These are phyloP conservation scores for Neodiprion pinetum DNA, from an alignment of 1,140 invertebrate genomes.

Conservation along the genomic window DNA sequence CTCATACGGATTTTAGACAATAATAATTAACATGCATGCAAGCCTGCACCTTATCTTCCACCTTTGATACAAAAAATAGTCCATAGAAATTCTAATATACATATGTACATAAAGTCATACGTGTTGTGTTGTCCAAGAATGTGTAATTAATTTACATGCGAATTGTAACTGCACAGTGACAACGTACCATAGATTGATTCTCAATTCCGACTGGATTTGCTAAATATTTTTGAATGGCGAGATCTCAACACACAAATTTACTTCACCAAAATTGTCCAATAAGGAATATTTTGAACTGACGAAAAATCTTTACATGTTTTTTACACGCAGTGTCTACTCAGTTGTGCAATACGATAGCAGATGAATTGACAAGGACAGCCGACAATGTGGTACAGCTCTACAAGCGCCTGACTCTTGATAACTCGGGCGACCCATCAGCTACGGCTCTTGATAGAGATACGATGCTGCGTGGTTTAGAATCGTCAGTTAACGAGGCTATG, in stretches of 20 bases:
- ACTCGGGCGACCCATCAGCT: slow-evolving; percentile 40
- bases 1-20: slow-evolving; percentile 52
- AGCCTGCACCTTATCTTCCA: slow-evolving; percentile 37
- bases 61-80: background rate
- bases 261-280: background rate
- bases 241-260: background rate
- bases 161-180: no score
- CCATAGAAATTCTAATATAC: background rate
- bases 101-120: background rate
- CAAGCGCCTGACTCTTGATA: slow-evolving; percentile 63
- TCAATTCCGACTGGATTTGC: background rate
- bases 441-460: slow-evolving; percentile 51
- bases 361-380: slow-evolving; percentile 69
- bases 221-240: background rate
- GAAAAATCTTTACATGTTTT: slow-evolving; percentile 33
- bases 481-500: slow-evolving; percentile 57
- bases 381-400: slow-evolving; percentile 73
- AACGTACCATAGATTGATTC: background rate
- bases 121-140: no score
- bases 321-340: slow-evolving; percentile 66
- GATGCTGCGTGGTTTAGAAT: slow-evolving; percentile 55
- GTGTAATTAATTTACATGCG: no score
- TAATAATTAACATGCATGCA: slow-evolving; percentile 18
- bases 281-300: background rate
- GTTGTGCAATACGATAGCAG: slow-evolving; percentile 69